These are phyloP conservation scores for Mythimna loreyi DNA, from an alignment of 2,888 invertebrate species.

Conservation along the genomic window DNA sequence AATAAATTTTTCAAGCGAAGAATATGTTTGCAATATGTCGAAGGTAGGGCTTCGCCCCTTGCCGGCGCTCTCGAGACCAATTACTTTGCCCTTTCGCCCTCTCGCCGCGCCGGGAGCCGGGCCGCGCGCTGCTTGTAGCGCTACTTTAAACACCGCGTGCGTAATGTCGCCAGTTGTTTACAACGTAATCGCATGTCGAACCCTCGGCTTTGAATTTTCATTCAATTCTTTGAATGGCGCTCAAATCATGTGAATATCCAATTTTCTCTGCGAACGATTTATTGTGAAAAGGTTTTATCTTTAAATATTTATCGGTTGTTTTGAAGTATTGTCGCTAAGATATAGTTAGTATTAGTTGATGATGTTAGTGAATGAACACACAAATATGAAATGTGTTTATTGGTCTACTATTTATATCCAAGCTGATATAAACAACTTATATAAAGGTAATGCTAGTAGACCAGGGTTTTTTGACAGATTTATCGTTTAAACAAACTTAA, in stretches of 20 bases:
- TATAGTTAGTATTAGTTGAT: slow-evolving; percentile 21
- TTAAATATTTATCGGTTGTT: slow-evolving; percentile 42
- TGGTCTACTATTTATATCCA: neutral
- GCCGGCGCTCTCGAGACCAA: slow-evolving; percentile 69
- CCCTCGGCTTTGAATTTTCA: slow-evolving; percentile 71
- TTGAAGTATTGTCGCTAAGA: slow-evolving; percentile 23
- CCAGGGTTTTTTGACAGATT: neutral
- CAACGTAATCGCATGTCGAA: slow-evolving; percentile 80
- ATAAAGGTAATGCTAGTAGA: neutral
- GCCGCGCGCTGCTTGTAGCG: slow-evolving; percentile 58
- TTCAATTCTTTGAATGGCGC: slow-evolving; percentile 78
- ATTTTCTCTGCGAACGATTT: slow-evolving; percentile 61
- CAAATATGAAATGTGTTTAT: neutral
- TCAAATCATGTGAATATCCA: slow-evolving; percentile 73
- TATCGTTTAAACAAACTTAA: neutral
- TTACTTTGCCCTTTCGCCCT: slow-evolving; percentile 78
- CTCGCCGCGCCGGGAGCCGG: neutral
- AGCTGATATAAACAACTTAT: neutral
- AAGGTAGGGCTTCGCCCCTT: slow-evolving; percentile 67
- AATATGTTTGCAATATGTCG: slow-evolving; percentile 89
- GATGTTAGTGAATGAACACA: neutral
- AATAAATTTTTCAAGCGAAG: slow-evolving; percentile 88
- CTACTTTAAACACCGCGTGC: slow-evolving; percentile 84
- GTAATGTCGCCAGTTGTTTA: slow-evolving; percentile 83
- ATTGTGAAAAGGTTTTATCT: slow-evolving; percentile 51